Percentiles rank a stretch among this genome's conserved stretches.
phyloP scores from a whole-genome alignment of 1,140 invertebrate genomes.

The Ericerus pela region DNA sequence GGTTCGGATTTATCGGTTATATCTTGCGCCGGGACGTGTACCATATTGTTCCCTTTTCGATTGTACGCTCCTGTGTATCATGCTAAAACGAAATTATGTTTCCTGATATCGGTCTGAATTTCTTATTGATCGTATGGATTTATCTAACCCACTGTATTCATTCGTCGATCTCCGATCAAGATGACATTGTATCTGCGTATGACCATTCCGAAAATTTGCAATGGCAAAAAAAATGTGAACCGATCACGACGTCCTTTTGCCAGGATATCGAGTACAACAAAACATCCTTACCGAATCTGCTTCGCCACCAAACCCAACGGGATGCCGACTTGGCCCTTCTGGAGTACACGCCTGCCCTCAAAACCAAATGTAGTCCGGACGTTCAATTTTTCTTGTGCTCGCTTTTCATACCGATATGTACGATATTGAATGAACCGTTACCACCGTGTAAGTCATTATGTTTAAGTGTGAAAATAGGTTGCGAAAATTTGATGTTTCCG shows the following conservation, averaged over 20 bases:
- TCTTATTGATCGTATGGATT: no score
- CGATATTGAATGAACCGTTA: conserved; percentile 73
- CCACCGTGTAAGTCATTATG: conserved; percentile 86
- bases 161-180: not conserved
- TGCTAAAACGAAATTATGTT: no score
- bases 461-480: conserved; percentile 69
- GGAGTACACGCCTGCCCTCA: conserved; percentile 88
- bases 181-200: not conserved
- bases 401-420: conserved; percentile 90
- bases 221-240: conserved; percentile 73
- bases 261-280: conserved; percentile 84
- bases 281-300: conserved; percentile 90
- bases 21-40: no score
- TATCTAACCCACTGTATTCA: no score
- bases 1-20: no score
- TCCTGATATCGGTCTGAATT: no score
- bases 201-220: conserved; percentile 28
- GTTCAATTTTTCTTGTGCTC: conserved; percentile 92
- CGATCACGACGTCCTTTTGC: conserved; percentile 83
- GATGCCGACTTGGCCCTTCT: conserved; percentile 88
- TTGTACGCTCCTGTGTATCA: no score
- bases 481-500: conserved; percentile 78
- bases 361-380: conserved; percentile 87
- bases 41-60: no score
- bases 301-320: conserved; percentile 86